These are phyloP conservation scores for Laticauda colubrina DNA, from an alignment of 2,113 vertebrate genomes.

Conservation along the genomic window DNA sequence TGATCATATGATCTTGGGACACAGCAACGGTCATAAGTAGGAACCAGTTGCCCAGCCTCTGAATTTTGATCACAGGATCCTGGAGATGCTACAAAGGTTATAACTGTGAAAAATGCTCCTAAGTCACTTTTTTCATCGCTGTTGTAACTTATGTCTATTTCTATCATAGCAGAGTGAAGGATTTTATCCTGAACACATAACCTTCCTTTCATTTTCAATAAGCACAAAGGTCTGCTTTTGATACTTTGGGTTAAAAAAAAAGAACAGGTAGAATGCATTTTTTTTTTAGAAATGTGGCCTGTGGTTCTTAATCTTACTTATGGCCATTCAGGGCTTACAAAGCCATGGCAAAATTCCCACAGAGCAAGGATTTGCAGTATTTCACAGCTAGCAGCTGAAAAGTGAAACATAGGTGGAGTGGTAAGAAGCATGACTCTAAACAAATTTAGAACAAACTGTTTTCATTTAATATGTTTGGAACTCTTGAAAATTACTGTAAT, in stretches of 20 bases:
- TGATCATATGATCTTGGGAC: no score
- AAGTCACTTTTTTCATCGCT: no score
- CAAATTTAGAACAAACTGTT: not conserved
- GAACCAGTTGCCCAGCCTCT: no score
- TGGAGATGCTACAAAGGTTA: no score
- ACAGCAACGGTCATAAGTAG: no score
- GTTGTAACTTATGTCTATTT: no score
- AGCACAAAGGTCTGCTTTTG: not conserved
- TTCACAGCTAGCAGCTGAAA: slow-evolving; percentile 37
- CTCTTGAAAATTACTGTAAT: not conserved
- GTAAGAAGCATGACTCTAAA: slow-evolving; percentile 1
- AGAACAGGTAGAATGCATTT: not conserved
- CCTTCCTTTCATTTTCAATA: slow-evolving; percentile 12
- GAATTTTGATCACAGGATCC: no score
- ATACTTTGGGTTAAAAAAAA: not conserved
- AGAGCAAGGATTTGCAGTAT: not conserved
- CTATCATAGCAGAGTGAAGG: slow-evolving; percentile 1
- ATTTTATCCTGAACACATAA: slow-evolving; percentile 17
- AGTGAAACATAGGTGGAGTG: slow-evolving; percentile 31
- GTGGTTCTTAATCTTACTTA: slow-evolving; percentile 9
- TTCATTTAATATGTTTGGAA: not conserved
- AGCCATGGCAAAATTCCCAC: slow-evolving; percentile 19
- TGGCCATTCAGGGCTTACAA: not conserved
- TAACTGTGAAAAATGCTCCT: no score
- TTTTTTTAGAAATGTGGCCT: not conserved